A percentile compares a stretch with the other conserved stretches of the same genome.
phyloP scores from a whole-genome alignment of 2,113 vertebrate genomes.

The Rhombomys opimus region DNA sequence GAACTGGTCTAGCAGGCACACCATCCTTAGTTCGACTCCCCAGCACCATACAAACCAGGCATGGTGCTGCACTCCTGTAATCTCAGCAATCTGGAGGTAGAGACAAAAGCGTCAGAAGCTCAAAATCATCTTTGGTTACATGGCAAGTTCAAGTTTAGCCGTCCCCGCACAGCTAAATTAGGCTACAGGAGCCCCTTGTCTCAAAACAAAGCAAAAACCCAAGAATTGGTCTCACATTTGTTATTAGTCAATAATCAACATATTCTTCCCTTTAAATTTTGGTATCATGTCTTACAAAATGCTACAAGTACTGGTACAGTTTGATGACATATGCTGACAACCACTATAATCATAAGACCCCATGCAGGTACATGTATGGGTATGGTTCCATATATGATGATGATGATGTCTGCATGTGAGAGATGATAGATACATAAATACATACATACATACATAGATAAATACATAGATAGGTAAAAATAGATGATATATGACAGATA shows the following conservation, averaged over 20 bases:
- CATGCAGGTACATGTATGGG: not conserved
- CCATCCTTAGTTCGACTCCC: not conserved
- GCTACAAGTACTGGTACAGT: not conserved
- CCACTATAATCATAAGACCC: not conserved
- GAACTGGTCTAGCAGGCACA: not conserved
- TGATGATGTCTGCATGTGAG: not conserved
- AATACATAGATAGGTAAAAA: not conserved
- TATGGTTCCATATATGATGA: not conserved
- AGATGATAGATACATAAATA: not conserved
- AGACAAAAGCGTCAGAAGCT: not conserved
- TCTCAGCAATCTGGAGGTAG: not conserved
- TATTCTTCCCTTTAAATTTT: not conserved
- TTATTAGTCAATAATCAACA: not conserved
- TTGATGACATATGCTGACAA: not conserved
- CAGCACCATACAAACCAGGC: not conserved
- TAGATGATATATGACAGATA: too few species aligned
- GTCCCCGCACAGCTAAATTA: not conserved
- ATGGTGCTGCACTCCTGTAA: not conserved
- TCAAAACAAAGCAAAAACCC: not conserved
- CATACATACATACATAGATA: not conserved
- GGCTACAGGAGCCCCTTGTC: not conserved
- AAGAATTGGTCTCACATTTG: not conserved
- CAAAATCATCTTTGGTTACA: not conserved
- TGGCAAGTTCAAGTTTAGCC: not conserved
- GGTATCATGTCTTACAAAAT: slow-evolving; percentile 22